Conservation (phyloP, 2,797 vertebrate species). For the Gallinago stenura region DNA sequence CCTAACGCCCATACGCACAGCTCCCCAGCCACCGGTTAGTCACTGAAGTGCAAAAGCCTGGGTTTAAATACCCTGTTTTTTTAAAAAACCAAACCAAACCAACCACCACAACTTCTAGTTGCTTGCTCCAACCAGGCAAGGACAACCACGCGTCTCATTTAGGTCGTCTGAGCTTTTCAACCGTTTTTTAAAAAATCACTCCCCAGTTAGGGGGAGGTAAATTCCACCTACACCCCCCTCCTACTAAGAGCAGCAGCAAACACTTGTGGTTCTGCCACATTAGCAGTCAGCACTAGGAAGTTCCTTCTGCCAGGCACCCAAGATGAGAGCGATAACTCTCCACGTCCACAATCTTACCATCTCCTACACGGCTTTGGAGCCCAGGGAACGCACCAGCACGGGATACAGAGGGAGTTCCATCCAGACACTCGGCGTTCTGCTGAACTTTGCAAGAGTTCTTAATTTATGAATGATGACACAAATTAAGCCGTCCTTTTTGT, state of each 20-base stretch:
- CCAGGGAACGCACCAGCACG: not conserved
- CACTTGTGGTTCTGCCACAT: not conserved
- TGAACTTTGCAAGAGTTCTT: not conserved
- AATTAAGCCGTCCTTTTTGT: not conserved
- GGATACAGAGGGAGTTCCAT: not conserved
- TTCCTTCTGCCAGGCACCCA: not conserved
- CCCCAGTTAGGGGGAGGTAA: not conserved
- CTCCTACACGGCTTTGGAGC: not conserved
- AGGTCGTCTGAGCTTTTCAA: accelerated
- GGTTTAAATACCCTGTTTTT: not conserved
- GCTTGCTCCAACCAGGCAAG: not conserved
- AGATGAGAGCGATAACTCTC: not conserved
- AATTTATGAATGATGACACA: not conserved
- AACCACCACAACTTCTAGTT: too few species aligned
- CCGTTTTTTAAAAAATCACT: not conserved
- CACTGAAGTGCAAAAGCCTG: not conserved
- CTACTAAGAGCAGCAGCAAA: not conserved
- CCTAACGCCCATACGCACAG: accelerated
- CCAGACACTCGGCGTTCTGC: not conserved
- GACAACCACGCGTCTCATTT: accelerated
- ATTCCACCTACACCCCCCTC: not conserved
- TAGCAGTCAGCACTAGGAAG: not conserved
- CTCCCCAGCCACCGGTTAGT: not conserved
- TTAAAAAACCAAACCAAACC: not conserved
- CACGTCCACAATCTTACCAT: not conserved